Evolutionary conservation across 2,888 invertebrate species (phyloP).

Genomic region (Stenotaenia linearis): DNA sequence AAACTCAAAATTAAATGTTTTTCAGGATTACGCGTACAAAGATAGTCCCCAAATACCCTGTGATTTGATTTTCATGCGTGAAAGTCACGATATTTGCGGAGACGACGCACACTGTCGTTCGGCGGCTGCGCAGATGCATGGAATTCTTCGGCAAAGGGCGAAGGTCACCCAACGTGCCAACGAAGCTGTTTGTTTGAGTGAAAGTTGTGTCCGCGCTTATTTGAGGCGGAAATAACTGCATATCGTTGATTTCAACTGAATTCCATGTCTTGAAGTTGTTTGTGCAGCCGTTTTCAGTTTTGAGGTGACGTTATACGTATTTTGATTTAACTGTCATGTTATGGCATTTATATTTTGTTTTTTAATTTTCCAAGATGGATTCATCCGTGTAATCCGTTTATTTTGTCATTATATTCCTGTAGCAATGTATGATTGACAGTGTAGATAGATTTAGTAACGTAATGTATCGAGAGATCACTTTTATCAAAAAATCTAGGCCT

Average conservation of each 20-base stretch:
- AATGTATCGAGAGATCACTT: neutral
- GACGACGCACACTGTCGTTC: constrained; percentile 29
- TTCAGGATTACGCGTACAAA: constrained; percentile 31
- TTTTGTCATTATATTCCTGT: neutral
- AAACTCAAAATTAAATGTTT: too few species aligned
- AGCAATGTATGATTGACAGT: neutral
- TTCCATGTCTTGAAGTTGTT: constrained; percentile 1
- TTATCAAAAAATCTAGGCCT: neutral
- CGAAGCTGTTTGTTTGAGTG: constrained; percentile 26
- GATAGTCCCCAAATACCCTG: constrained; percentile 29
- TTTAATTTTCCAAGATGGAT: neutral
- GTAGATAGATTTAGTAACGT: neutral
- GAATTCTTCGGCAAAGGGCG: constrained; percentile 29
- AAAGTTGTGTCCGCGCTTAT: constrained; percentile 26
- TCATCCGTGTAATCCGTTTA: neutral
- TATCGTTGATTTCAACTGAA: neutral
- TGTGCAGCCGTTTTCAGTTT: neutral
- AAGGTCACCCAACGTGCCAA: neutral
- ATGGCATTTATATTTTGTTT: neutral
- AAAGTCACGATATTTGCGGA: constrained; percentile 31
- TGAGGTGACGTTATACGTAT: neutral
- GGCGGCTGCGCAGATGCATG: constrained; percentile 30
- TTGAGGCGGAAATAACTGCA: constrained; percentile 4
- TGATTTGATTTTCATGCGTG: constrained; percentile 31
- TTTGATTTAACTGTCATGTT: neutral